phyloP scores from a whole-genome alignment of 2,888 invertebrate genomes.

The Papilio protenor region DNA sequence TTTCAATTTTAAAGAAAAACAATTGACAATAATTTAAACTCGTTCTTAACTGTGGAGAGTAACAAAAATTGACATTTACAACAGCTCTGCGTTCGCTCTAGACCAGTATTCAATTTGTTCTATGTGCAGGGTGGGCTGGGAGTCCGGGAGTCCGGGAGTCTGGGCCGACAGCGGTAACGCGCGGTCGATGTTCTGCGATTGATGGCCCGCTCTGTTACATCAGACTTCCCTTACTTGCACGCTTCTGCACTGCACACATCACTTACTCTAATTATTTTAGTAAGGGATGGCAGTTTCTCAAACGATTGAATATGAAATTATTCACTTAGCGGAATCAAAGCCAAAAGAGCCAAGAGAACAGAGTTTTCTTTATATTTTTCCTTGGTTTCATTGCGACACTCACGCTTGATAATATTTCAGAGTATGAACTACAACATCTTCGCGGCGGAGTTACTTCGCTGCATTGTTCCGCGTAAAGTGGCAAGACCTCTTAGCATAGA shows the following conservation, averaged over 20 bases:
- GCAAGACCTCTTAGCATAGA: background rate
- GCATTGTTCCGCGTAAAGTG: background rate
- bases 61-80: no score
- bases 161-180: background rate
- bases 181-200: background rate
- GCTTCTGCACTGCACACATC: background rate
- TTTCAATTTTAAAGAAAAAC: no score
- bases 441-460: background rate
- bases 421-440: background rate
- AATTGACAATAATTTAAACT: no score
- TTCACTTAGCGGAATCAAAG: no score
- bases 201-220: background rate
- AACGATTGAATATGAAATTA: background rate
- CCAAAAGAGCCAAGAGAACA: no score
- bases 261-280: background rate
- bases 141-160: background rate
- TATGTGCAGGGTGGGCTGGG: background rate
- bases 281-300: background rate
- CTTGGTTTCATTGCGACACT: background rate
- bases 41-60: no score
- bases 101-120: background rate
- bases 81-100: background rate
- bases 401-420: background rate
- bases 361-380: background rate
- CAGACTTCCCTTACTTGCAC: background rate